These are phyloP conservation scores for Tylochromis polylepis DNA, from an alignment of 2,113 vertebrate species.

Conservation along the genomic window DNA sequence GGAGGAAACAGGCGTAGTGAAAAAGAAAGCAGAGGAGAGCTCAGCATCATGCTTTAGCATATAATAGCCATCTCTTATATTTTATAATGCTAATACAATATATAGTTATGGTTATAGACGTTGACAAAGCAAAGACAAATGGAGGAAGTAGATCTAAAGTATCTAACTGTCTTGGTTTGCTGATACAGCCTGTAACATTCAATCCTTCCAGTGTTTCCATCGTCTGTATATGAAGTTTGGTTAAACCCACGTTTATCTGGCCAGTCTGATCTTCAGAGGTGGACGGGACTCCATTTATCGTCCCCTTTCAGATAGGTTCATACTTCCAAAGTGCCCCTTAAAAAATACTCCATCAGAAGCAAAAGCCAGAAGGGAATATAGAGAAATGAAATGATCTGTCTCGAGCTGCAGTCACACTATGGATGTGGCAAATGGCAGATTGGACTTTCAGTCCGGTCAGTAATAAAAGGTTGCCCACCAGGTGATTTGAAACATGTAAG, in stretches of 20 bases:
- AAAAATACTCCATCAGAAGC: conserved; percentile 16
- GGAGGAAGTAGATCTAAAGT: neutral
- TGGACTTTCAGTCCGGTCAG: neutral
- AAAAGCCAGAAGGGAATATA: conserved; percentile 25
- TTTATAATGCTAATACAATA: neutral
- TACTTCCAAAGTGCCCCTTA: conserved; percentile 31
- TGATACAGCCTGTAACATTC: neutral
- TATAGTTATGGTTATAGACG: neutral
- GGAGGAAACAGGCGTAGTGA: neutral
- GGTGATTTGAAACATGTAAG: neutral
- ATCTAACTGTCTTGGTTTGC: neutral
- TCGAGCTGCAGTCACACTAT: neutral
- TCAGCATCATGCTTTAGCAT: neutral
- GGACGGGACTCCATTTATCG: neutral
- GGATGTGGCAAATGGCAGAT: neutral
- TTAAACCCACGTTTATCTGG: neutral
- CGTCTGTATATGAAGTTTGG: neutral
- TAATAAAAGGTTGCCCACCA: conserved; percentile 4
- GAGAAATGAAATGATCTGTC: conserved; percentile 29
- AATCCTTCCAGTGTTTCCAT: neutral
- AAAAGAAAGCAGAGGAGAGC: neutral
- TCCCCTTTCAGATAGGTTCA: conserved; percentile 25
- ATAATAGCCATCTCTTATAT: neutral
- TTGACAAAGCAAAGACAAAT: neutral
- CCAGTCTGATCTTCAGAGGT: neutral